Percentiles rank a stretch among this genome's conserved stretches.
Conservation (phyloP, 1,140 invertebrate genomes). For the Meloidogyne floridensis region DNA sequence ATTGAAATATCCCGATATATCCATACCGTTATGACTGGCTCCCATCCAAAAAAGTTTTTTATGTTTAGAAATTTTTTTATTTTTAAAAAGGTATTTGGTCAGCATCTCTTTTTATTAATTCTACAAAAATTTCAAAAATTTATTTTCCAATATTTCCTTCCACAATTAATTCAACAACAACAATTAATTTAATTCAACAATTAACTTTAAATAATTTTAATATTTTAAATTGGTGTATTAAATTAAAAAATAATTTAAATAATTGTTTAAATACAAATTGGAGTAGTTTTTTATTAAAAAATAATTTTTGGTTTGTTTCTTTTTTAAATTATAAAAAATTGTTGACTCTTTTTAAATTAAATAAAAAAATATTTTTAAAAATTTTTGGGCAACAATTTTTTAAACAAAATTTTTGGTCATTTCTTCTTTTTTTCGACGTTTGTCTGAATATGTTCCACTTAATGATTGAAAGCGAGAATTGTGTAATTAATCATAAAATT, state of each 20-base stretch:
- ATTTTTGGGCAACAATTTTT: neutral
- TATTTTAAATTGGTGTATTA: neutral
- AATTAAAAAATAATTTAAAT: neutral
- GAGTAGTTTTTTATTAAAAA: neutral
- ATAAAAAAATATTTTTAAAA: no score
- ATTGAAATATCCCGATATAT: no score
- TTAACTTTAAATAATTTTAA: constrained; percentile 6
- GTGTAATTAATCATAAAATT: neutral
- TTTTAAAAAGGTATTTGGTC: neutral
- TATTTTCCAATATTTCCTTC: neutral
- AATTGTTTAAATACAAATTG: neutral
- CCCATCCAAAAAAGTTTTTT: no score
- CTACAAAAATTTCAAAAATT: neutral
- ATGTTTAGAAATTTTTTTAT: no score
- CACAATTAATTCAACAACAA: neutral
- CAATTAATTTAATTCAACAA: neutral
- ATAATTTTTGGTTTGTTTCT: neutral
- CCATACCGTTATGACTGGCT: no score
- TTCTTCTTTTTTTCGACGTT: neutral
- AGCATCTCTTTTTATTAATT: neutral
- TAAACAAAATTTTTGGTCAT: neutral
- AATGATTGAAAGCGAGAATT: neutral
- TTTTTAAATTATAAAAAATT: no score
- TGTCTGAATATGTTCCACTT: neutral
- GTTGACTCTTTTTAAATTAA: neutral